Evolutionary conservation across 2,113 vertebrate species (phyloP).

Genomic region (Fukomys damarensis): DNA sequence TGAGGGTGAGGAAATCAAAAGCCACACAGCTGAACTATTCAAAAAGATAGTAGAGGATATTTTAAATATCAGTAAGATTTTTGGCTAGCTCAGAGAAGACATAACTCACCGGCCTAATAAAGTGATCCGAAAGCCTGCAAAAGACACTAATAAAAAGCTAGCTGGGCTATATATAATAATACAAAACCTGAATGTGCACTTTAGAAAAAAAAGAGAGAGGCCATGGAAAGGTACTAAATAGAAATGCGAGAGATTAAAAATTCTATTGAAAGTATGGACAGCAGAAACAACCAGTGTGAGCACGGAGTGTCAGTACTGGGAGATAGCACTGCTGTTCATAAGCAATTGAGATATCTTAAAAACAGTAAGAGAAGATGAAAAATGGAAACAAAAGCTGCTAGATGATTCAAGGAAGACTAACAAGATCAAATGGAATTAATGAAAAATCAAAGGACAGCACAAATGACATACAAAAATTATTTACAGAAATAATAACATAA

Average conservation of each 20-base stretch:
- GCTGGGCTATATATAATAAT: background rate
- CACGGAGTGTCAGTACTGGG: background rate
- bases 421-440: background rate
- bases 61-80: background rate
- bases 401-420: background rate
- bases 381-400: background rate
- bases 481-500: background rate
- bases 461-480: background rate
- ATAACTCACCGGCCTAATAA: background rate
- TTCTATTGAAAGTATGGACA: background rate
- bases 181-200: background rate
- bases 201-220: background rate
- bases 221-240: background rate
- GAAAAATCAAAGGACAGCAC: background rate
- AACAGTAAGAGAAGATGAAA: background rate
- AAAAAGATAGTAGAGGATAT: background rate
- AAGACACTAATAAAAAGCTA: background rate
- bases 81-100: background rate
- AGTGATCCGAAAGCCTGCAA: background rate
- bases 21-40: background rate
- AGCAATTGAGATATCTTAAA: background rate
- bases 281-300: background rate
- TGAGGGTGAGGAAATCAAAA: background rate
- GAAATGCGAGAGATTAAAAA: background rate
- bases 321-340: background rate